phyloP scores from a whole-genome alignment of 2,113 vertebrate species.

The Myxocyprinus asiaticus region DNA sequence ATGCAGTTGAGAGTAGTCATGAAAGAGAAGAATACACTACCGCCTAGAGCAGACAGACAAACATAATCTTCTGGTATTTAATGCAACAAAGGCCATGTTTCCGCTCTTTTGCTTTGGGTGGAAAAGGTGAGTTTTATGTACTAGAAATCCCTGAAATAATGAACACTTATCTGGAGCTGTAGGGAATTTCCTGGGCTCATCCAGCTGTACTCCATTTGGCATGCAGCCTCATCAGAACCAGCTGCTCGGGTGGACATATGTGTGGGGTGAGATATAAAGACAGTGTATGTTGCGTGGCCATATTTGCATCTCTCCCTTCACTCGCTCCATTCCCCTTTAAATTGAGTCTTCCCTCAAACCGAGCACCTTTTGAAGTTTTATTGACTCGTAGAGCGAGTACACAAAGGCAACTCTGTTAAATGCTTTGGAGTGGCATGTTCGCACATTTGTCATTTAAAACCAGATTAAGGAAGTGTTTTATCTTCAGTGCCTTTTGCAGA shows the following conservation, averaged over 20 bases:
- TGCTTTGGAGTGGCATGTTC: conserved; percentile 1
- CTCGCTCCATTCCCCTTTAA: conserved; percentile 17
- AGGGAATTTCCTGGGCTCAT: conserved; percentile 73
- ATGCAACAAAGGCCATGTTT: conserved; percentile 34
- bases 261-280: conserved; percentile 53
- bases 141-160: conserved; percentile 61
- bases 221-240: conserved; percentile 67
- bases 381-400: conserved; percentile 14
- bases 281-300: conserved; percentile 17
- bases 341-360: conserved; percentile 2
- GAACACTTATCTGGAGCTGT: conserved; percentile 68
- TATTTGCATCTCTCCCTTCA: conserved; percentile 21
- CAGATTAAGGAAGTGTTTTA: conserved; percentile 12
- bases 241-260: conserved; percentile 59
- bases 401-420: conserved; percentile 18
- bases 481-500: no score
- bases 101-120: conserved; percentile 53
- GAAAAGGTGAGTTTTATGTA: conserved; percentile 62
- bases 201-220: conserved; percentile 69
- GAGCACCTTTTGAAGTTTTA: conserved; percentile 17
- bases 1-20: conserved; percentile 25
- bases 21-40: conserved; percentile 28
- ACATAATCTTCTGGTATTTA: conserved; percentile 55
- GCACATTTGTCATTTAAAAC: conserved; percentile 17
- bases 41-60: conserved; percentile 39